A percentile compares a stretch with the other conserved stretches of the same genome.
phyloP scores from a whole-genome alignment of 2,797 vertebrate genomes.

The Cryptoprocta ferox region DNA sequence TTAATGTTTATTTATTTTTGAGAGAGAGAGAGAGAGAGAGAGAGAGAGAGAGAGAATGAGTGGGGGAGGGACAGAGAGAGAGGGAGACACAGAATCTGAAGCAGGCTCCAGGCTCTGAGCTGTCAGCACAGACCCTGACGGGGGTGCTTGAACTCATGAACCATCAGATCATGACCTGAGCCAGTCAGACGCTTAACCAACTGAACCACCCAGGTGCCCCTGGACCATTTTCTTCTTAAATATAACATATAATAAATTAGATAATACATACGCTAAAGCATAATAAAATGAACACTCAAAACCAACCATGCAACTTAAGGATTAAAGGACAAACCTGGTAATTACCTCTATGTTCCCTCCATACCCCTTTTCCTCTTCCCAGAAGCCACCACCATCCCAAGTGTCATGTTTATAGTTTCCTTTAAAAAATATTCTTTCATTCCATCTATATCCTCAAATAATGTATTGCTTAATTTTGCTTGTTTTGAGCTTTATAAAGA shows the following conservation, averaged over 20 bases:
- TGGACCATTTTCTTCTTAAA: not conserved
- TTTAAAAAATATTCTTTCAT: not conserved
- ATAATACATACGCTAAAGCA: not conserved
- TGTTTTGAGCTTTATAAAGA: not conserved
- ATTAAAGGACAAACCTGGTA: not conserved
- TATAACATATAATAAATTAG: not conserved
- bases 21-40: too few species aligned
- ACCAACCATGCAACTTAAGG: not conserved
- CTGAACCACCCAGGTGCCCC: too few species aligned
- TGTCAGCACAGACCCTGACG: too few species aligned
- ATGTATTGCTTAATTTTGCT: not conserved
- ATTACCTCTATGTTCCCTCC: not conserved
- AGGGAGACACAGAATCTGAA: too few species aligned
- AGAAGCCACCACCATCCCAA: not conserved
- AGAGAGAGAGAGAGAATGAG: too few species aligned
- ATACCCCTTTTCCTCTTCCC: not conserved
- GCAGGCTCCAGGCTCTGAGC: too few species aligned
- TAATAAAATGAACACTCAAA: not conserved
- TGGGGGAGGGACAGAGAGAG: too few species aligned
- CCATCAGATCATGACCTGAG: too few species aligned
- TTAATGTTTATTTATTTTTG: too few species aligned
- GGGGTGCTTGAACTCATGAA: too few species aligned
- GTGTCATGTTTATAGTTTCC: not conserved
- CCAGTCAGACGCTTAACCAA: too few species aligned
- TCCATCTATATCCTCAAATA: not conserved